Conservation (phyloP, 2,888 invertebrate species). For the Rhamnusium bicolor region DNA sequence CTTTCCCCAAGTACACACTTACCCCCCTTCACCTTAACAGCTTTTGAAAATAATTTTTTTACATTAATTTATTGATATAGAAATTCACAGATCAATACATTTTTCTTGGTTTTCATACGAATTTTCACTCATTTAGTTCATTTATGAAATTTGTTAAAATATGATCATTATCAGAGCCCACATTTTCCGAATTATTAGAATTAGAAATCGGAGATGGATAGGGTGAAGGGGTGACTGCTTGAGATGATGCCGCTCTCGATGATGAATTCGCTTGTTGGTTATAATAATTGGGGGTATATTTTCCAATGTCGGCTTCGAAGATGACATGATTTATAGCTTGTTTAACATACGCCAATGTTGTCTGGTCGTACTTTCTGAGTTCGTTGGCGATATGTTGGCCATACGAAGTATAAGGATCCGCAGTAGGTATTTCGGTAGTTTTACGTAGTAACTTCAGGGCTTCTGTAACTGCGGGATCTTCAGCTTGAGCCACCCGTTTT, state of each 20-base stretch:
- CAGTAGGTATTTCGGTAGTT: background rate
- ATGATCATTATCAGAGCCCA: background rate
- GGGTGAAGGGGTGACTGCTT: background rate
- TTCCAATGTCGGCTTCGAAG: constrained; percentile 22
- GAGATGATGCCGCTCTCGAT: background rate
- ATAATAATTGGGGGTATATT: background rate
- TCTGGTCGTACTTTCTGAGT: constrained; percentile 20
- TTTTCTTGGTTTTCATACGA: background rate
- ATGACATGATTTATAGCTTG: constrained; percentile 25
- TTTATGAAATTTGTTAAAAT: background rate
- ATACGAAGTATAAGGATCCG: constrained; percentile 9
- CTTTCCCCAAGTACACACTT: no score
- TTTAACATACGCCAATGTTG: constrained; percentile 6
- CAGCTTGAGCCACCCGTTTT: background rate
- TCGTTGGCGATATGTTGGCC: constrained; percentile 21
- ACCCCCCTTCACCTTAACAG: no score
- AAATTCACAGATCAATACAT: background rate
- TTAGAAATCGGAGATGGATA: background rate
- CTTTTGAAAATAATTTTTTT: background rate
- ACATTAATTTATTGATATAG: background rate
- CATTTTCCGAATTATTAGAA: background rate
- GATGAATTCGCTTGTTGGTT: background rate
- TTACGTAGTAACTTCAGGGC: background rate
- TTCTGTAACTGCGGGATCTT: background rate
- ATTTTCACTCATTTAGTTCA: background rate